Evolutionary conservation across 2,797 vertebrate species (phyloP).

Genomic region (Ammospiza maritima): DNA sequence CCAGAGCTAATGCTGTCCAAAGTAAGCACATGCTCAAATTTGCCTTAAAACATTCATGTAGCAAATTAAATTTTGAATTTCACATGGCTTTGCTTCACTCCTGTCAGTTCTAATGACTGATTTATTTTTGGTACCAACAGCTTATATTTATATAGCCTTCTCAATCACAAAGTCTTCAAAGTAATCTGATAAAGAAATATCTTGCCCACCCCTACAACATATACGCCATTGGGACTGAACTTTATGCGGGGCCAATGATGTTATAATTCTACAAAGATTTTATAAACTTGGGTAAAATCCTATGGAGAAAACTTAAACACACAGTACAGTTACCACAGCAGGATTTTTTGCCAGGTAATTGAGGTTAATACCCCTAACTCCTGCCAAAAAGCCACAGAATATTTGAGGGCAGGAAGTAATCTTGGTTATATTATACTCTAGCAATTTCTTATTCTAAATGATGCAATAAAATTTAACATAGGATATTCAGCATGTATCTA

Average conservation of each 20-base stretch:
- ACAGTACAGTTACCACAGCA: neutral
- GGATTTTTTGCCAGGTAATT: neutral
- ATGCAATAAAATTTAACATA: constrained; percentile 16
- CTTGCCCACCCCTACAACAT: neutral
- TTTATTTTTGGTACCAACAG: constrained; percentile 24
- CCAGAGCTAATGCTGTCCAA: constrained; percentile 1
- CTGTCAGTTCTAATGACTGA: constrained; percentile 46
- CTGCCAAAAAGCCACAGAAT: constrained; percentile 35
- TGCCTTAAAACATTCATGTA: constrained; percentile 49
- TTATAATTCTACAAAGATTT: neutral
- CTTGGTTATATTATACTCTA: neutral
- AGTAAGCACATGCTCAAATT: constrained; percentile 7
- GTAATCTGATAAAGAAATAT: neutral
- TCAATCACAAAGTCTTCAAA: constrained; percentile 32
- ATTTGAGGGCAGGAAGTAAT: constrained; percentile 1
- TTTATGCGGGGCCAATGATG: neutral
- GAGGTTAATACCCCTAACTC: constrained; percentile 16
- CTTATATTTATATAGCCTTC: neutral
- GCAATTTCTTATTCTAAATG: constrained; percentile 15
- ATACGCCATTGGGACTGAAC: neutral
- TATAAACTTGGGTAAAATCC: neutral
- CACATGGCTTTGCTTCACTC: constrained; percentile 14
- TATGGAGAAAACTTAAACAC: constrained; percentile 2
- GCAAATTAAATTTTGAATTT: constrained; percentile 54
- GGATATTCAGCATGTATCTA: neutral